These are phyloP conservation scores for Chloebia gouldiae DNA, from an alignment of 2,113 vertebrate species.

Conservation along the genomic window DNA sequence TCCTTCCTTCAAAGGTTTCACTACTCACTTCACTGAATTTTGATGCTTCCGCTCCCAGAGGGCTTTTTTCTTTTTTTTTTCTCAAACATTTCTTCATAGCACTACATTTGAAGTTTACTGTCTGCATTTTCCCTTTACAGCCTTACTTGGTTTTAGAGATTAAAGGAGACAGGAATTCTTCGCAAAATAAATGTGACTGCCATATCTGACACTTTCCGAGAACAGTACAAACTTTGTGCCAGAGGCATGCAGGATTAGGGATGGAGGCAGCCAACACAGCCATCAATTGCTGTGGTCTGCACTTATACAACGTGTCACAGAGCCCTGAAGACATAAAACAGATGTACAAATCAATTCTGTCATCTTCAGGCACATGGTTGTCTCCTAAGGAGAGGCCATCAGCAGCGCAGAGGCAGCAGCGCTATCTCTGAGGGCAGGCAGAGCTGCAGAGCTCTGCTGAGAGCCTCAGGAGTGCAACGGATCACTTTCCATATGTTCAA, in stretches of 20 bases:
- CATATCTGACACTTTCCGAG: conserved; percentile 31
- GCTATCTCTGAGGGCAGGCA: not conserved
- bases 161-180: conserved; percentile 40
- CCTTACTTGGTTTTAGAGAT: conserved; percentile 29
- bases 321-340: conserved; percentile 36
- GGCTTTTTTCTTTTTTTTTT: not conserved
- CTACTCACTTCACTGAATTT: not conserved
- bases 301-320: conserved; percentile 13
- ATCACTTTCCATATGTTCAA: not conserved
- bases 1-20: not conserved
- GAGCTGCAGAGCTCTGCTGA: not conserved
- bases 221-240: conserved; percentile 34
- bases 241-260: conserved; percentile 37
- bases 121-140: conserved; percentile 38
- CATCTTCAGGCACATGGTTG: not conserved
- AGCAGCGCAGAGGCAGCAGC: not conserved
- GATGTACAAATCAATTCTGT: conserved; percentile 17
- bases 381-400: conserved; percentile 7
- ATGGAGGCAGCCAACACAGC: conserved; percentile 25
- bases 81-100: not conserved
- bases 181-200: not conserved
- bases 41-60: conserved; percentile 12
- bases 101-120: conserved; percentile 35
- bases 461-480: not conserved
- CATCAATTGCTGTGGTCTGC: conserved; percentile 13